Evolutionary conservation across 2,888 invertebrate genomes (phyloP), one percentile per base, ranked within the genome.

Genomic region (Hetaerina titia): DNA sequence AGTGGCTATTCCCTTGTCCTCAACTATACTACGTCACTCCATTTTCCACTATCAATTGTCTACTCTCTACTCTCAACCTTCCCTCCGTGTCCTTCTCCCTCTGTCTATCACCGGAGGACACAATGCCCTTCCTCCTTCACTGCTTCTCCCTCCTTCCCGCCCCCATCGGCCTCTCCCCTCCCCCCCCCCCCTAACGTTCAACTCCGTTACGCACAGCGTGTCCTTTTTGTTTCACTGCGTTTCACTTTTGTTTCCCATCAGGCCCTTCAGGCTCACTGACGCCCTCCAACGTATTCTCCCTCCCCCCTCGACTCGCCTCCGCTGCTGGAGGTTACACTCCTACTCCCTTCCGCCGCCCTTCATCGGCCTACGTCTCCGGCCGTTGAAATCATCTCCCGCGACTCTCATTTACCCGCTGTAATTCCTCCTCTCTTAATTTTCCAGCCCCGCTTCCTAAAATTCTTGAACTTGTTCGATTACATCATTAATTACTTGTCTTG

Each of bases 141-240:
- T 31, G 60, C 13, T 81, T 31, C 31, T 22, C 81, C 31, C 13
- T 31, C 81, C 13, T 31, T 31, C 13, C 13, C 11, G 60, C 13
- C 11, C 60, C 11, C 60, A 60, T 15, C 17, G 81, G 4, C 25
- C n/a, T 81, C 11, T 31, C 31, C 13, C 81, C 81, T 11, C 13
- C 81, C 90, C 31, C 31, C 58, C 90, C 64, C 63, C 45, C 90
- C 19, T 25, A 22, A 19, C 90, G 90, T 90, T 90, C 90, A 90
- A 92, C 92, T 92, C 92, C 92, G 92, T 92, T 92, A 92, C 90
- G 90, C 90, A 90, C 63, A 90, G 45, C 92, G 69, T 92, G 92
- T 92, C 92, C 69, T 92, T 92, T 92, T 92, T 69, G 69, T 92
- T 92, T 69, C 69, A 74, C 92, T 69, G 92, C 92, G 92, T 92